Evolutionary conservation across 2,888 invertebrate genomes (phyloP).

Genomic region (Cacoxenus indagator): DNA sequence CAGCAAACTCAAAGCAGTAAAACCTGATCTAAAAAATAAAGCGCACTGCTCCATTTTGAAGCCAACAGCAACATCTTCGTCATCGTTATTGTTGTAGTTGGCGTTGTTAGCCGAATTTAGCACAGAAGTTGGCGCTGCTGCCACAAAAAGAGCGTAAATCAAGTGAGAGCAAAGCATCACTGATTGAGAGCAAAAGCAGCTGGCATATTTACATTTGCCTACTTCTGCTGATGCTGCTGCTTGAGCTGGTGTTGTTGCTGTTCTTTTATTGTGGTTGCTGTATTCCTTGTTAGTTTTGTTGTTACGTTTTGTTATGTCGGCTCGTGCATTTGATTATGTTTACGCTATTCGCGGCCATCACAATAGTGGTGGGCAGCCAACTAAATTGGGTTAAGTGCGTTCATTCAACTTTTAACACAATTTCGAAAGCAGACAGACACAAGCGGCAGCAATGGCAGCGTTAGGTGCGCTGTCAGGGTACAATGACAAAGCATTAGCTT

Average conservation of each 20-base stretch:
- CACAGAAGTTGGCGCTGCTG: no score
- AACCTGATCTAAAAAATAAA: no score
- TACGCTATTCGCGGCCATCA: not conserved
- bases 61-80: no score
- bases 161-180: no score
- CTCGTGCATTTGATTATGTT: conserved; percentile 24
- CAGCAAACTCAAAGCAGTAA: no score
- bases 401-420: conserved; percentile 70
- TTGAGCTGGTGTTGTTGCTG: not conserved
- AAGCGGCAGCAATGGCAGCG: conserved; percentile 14
- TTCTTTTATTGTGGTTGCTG: not conserved
- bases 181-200: no score
- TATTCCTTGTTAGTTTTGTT: not conserved
- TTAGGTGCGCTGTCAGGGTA: no score
- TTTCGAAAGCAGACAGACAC: conserved; percentile 54
- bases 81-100: no score
- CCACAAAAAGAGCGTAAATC: no score
- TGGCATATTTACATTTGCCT: not conserved
- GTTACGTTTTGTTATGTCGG: not conserved
- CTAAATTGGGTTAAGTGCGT: conserved; percentile 71
- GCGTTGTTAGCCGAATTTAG: no score
- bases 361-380: no score
- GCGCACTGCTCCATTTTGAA: no score
- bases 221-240: not conserved
- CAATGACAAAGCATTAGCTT: not conserved